A percentile compares a stretch with the other conserved stretches of the same genome.
phyloP scores from a whole-genome alignment of 2,888 invertebrate genomes.

The Chrysotoxum bicinctum region DNA sequence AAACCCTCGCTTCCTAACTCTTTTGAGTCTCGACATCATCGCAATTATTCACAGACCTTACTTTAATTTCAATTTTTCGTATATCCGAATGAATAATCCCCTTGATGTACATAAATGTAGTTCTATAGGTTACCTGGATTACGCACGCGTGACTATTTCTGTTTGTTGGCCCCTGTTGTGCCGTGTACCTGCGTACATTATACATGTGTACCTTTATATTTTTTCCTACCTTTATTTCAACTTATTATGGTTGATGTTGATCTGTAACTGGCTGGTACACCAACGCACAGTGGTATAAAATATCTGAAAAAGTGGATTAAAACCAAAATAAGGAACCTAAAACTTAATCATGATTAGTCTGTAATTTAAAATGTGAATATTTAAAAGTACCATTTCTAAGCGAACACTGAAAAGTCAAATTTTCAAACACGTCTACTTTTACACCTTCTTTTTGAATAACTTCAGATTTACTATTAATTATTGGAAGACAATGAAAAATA shows the following conservation, averaged over 20 bases:
- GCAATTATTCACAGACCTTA: slow-evolving; percentile 30
- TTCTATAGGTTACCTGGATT: slow-evolving; percentile 62
- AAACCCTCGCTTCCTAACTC: slow-evolving; percentile 6
- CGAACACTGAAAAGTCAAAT: too few relatives aligned
- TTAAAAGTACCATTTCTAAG: too few relatives aligned
- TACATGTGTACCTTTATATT: not conserved
- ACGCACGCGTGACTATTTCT: slow-evolving; percentile 69
- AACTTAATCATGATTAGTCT: too few relatives aligned
- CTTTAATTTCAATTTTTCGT: slow-evolving; percentile 46
- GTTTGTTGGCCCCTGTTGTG: slow-evolving; percentile 29
- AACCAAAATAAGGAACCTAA: not conserved
- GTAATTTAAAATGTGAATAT: too few relatives aligned
- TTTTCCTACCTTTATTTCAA: not conserved
- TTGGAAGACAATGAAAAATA: too few relatives aligned
- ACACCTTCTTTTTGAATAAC: too few relatives aligned
- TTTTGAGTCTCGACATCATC: not conserved
- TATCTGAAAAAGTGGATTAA: not conserved
- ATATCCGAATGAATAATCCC: slow-evolving; percentile 3
- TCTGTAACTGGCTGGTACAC: slow-evolving; percentile 14
- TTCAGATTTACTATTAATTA: too few relatives aligned
- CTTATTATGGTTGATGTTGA: slow-evolving; percentile 14
- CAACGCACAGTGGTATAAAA: not conserved
- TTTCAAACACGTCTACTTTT: too few relatives aligned
- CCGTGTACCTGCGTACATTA: not conserved
- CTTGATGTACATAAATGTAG: not conserved